Base-by-base conservation (phyloP, 2,797 vertebrate species). In the Taenioides sp. region DNA sequence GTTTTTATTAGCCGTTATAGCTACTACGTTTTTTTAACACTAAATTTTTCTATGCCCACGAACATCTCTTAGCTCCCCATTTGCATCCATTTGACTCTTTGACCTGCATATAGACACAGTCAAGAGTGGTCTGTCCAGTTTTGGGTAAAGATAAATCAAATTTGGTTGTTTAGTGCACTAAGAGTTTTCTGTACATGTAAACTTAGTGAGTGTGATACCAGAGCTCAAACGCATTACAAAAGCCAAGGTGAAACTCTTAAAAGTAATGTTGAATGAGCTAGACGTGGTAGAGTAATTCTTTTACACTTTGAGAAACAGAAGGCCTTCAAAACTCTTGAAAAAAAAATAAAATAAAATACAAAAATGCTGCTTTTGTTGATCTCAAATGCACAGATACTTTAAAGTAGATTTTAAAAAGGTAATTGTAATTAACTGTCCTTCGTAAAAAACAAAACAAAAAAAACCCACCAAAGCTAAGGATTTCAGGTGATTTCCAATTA, bases 401-500 rank as follows among this genome's bases (percentile, higher is more conserved):
- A 37, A 11, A 23, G 37, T 23, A 57, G 5, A 47, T 25, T 31
- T 20, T 4, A 68, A 5, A 9, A 22, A 16, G 20, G 25, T 58
- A 63, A 65, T 60, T 31, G 50, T 14, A 71, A 69, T 25, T 55
- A n/a, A 1, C 27, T 23, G n/a, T 18, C 31, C 20, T 23, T 0
- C 25, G 10, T 62, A 43, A 34, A 34, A 34, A 31, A 5, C 27
- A 2, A 28, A 28, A 28, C 27, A 34, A 34, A 34, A 37, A 58
- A 43, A 47, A 62, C 49, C 69, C 28, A 17, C 2, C 43, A 31
- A 67, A 11, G 5, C 0, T 47, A 47, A 16, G 64, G 73, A 62
- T 76, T 86, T 75, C 58, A 70, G 88, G 91, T 90, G 73, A 50
- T 88, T 91, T 90, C 88, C 90, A 85, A 25, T 55, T 4, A 67